Percentiles rank a stretch among this genome's conserved stretches.
Evolutionary conservation across 1,140 invertebrate species (phyloP).

Genomic region (Rhysida immarginata): DNA sequence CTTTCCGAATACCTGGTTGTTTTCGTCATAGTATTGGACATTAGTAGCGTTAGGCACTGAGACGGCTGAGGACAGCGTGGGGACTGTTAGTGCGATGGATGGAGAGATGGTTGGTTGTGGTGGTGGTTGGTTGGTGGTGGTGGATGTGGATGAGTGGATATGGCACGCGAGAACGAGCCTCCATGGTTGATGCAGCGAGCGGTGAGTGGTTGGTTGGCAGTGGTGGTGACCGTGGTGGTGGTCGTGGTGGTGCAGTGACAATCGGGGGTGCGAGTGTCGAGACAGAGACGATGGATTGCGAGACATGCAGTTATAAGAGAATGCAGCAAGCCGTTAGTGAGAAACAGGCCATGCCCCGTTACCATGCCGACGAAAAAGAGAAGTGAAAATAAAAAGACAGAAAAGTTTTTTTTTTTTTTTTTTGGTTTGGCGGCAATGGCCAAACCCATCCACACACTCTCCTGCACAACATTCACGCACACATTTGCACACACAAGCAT

Average conservation of each 20-base stretch:
- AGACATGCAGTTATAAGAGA: constrained; percentile 21
- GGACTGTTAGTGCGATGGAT: constrained; percentile 11
- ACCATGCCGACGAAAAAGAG: no score
- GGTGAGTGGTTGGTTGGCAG: constrained; percentile 13
- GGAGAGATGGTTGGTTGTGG: not conserved
- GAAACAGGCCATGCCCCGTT: no score
- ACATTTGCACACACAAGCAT: no score
- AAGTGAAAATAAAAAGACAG: no score
- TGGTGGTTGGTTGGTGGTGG: not conserved
- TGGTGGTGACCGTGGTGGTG: constrained; percentile 7
- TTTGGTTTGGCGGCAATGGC: no score
- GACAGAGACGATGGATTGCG: constrained; percentile 1
- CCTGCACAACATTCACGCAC: no score
- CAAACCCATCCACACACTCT: no score
- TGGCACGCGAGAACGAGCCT: no score
- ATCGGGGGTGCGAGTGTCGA: not conserved
- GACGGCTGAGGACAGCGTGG: constrained; percentile 17
- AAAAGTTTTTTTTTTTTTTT: no score
- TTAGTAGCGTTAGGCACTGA: constrained; percentile 66
- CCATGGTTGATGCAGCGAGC: constrained; percentile 18
- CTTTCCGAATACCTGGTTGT: constrained; percentile 83
- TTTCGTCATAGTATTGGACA: constrained; percentile 87
- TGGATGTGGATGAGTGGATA: not conserved
- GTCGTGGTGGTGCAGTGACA: constrained; percentile 9
- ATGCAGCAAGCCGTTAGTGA: no score